These are phyloP conservation scores for Baryphthengus martii DNA, from an alignment of 2,113 vertebrate species.

Conservation along the genomic window DNA sequence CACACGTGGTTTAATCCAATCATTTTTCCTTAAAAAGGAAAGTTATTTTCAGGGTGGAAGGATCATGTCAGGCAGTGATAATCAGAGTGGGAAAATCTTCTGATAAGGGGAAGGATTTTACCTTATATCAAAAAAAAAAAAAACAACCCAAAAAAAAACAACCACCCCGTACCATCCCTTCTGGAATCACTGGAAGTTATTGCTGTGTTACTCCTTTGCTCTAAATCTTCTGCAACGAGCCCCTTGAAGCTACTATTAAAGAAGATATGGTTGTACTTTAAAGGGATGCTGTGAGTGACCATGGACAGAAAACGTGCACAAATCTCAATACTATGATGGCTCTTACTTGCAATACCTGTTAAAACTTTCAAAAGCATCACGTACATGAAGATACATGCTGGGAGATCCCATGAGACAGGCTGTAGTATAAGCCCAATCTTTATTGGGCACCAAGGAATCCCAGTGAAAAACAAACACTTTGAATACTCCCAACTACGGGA, in stretches of 20 bases:
- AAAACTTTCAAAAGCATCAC: background rate
- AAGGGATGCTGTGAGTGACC: background rate
- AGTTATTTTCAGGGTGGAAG: slow-evolving; percentile 3
- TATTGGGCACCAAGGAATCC: background rate
- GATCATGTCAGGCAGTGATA: background rate
- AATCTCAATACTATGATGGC: background rate
- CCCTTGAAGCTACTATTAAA: background rate
- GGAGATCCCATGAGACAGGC: background rate
- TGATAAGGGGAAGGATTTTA: background rate
- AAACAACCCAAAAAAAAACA: too few species aligned
- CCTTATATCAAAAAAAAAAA: background rate
- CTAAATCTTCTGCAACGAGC: background rate
- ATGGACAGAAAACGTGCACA: accelerated
- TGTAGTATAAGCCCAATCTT: background rate
- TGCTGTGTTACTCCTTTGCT: background rate
- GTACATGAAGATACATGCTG: accelerated
- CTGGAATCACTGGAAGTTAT: background rate
- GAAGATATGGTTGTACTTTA: background rate
- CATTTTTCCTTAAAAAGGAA: background rate
- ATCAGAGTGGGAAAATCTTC: background rate
- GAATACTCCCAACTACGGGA: background rate
- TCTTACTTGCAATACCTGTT: background rate
- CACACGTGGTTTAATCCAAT: background rate
- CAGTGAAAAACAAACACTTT: background rate
- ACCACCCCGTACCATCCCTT: background rate